Evolutionary conservation across 2,797 vertebrate genomes (phyloP).

Genomic region (Takifugu rubripes): DNA sequence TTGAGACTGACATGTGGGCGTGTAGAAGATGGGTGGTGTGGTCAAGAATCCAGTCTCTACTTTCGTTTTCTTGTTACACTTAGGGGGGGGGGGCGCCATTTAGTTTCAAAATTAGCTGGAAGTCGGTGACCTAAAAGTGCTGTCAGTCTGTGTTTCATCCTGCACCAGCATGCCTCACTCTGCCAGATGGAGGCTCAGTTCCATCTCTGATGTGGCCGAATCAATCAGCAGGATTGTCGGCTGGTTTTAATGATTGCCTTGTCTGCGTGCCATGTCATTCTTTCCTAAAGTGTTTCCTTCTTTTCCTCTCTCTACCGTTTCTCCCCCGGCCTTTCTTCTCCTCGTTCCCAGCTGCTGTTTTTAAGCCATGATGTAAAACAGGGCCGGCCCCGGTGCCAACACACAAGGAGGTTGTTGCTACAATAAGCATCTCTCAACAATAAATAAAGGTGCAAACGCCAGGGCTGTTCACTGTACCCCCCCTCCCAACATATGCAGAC

Average conservation of each 20-base stretch:
- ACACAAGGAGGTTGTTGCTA: constrained; percentile 38
- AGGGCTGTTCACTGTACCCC: constrained; percentile 10
- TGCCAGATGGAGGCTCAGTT: constrained; percentile 23
- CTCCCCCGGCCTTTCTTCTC: constrained; percentile 11
- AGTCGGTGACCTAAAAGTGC: constrained; percentile 33
- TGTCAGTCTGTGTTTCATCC: constrained; percentile 31
- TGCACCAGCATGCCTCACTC: constrained; percentile 13
- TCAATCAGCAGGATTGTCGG: constrained; percentile 41
- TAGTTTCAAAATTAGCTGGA: constrained; percentile 37
- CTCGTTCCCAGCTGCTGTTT: constrained; percentile 8
- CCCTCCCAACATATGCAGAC: constrained; percentile 18
- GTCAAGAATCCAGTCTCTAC: constrained; percentile 9
- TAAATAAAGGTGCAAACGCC: constrained; percentile 37
- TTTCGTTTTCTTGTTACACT: constrained; percentile 31
- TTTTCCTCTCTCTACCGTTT: constrained; percentile 17
- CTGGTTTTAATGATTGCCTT: constrained; percentile 53
- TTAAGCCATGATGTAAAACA: constrained; percentile 48
- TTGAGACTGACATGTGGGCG: constrained; percentile 3
- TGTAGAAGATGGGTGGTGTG: neutral
- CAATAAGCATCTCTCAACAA: constrained; percentile 44
- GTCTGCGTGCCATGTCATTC: constrained; percentile 54
- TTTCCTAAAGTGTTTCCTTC: constrained; percentile 48
- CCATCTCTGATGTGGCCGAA: constrained; percentile 39
- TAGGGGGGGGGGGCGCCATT: constrained; percentile 11
- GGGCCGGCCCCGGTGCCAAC: constrained; percentile 17